Evolutionary conservation across 2,113 vertebrate genomes (phyloP), one percentile per base, ranked within the genome.

Genomic region (Pygoscelis adeliae): DNA sequence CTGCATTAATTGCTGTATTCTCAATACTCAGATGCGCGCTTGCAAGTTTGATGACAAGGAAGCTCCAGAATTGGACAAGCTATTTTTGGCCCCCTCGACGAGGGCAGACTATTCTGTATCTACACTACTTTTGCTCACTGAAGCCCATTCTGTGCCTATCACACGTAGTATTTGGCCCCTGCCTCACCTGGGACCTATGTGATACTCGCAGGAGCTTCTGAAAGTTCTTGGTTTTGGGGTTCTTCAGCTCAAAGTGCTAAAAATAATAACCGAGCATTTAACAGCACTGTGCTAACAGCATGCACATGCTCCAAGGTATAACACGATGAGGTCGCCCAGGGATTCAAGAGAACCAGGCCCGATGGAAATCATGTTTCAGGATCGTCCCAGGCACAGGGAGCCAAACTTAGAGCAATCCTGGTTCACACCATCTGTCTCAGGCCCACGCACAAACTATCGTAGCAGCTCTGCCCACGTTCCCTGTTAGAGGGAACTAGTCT

Each of bases 201-300:
- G 12, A 47, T 32, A 47, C 23, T 32, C 6, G 0, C 53, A 46
- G 32, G 14, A 30, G 52, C 38, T 77, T 42, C 58, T 63, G 14
- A 4, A 63, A 87, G 32, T n/a, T 49, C 22, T 8, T 89, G 19
- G 27, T 2, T 89, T 80, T 42, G 19, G 25, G 29, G n/a, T n/a
- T 89, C 47, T 62, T 76, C 58, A 72, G 83, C 27, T 89, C 47
- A 32, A 76, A 89, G 22, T 7, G 22, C 62, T 63, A 40, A 40
- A 89, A 93, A n/a, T 30, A 71, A 15, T 0, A 7, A 5, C 0
- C 0, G 1, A 67, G n/a, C 4, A 4, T 30, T 83, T 58, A 32
- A 32, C 22, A 63, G 66, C n/a, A 11, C 38, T 9, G n/a, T 2
- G 32, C 29, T 56, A n/a, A 40, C 66, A 36, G 46, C 36, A 29